These are phyloP conservation scores for Hybognathus amarus DNA, from an alignment of 2,797 vertebrate species.

Conservation along the genomic window DNA sequence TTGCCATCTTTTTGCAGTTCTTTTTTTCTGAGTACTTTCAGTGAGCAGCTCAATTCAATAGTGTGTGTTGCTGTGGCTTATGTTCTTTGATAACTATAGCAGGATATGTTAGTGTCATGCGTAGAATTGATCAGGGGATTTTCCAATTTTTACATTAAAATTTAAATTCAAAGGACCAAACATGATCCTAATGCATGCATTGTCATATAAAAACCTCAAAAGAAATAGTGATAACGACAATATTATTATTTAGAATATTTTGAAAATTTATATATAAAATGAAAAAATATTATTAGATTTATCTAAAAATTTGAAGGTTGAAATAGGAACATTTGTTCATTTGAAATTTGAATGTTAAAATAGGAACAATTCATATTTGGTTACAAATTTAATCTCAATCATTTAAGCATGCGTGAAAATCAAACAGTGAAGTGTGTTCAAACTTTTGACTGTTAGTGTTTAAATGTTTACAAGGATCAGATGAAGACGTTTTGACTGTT, in stretches of 20 bases:
- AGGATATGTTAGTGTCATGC: background rate
- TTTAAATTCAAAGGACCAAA: background rate
- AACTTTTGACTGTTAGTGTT: slow-evolving; percentile 14
- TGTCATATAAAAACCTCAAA: background rate
- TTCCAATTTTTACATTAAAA: too few relatives aligned
- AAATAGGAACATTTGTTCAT: too few relatives aligned
- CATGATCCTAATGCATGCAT: background rate
- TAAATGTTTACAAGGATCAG: slow-evolving; percentile 44
- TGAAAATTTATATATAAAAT: too few relatives aligned
- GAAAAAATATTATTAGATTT: too few relatives aligned
- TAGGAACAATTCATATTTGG: background rate
- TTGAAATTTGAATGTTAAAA: background rate
- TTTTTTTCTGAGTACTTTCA: background rate
- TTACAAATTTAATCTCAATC: background rate
- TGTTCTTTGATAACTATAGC: background rate
- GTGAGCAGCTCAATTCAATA: background rate
- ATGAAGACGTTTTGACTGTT: slow-evolving; percentile 37
- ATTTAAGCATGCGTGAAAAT: background rate
- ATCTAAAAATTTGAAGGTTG: too few relatives aligned
- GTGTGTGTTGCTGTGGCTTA: background rate
- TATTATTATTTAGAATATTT: background rate
- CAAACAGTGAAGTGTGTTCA: background rate
- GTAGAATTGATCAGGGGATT: background rate
- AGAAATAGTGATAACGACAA: background rate
- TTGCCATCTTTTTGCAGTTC: slow-evolving; percentile 3